phyloP scores from a whole-genome alignment of 1,140 invertebrate genomes.

The Hermatobates lingyangjiaoensis region DNA sequence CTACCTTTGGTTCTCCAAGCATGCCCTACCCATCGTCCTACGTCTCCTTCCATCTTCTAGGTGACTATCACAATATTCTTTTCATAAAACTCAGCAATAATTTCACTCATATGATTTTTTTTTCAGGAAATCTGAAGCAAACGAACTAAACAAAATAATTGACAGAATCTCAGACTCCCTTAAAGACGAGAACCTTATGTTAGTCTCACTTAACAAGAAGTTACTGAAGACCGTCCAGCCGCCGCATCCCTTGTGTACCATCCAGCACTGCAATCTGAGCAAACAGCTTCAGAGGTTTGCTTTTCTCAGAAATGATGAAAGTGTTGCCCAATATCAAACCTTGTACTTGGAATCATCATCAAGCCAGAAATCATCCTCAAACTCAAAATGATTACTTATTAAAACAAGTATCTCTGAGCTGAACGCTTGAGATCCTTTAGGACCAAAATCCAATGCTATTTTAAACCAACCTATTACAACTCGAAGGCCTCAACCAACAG shows the following conservation, averaged over 20 bases:
- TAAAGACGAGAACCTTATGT: neutral
- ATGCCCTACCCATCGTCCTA: conserved; percentile 11
- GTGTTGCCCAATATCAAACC: too few species aligned
- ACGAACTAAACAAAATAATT: neutral
- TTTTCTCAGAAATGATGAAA: too few species aligned
- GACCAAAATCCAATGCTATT: too few species aligned
- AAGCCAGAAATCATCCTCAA: too few species aligned
- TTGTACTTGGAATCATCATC: too few species aligned
- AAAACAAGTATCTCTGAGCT: too few species aligned
- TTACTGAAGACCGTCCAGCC: neutral
- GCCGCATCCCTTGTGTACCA: conserved; percentile 3
- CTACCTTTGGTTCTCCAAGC: conserved; percentile 16
- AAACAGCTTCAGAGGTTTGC: conserved; percentile 6
- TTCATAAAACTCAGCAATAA: too few species aligned
- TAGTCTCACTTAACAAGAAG: conserved; percentile 4
- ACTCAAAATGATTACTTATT: too few species aligned
- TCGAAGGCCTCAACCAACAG: too few species aligned
- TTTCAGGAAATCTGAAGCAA: conserved; percentile 1
- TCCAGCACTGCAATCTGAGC: conserved; percentile 6
- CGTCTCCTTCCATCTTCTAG: neutral
- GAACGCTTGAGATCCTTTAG: too few species aligned
- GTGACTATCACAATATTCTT: too few species aligned
- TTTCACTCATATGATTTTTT: neutral
- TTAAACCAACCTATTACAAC: too few species aligned
- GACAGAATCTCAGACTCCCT: conserved; percentile 3